Evolutionary conservation across 2,113 vertebrate species (phyloP).

Genomic region (Tonatia bakeri): DNA sequence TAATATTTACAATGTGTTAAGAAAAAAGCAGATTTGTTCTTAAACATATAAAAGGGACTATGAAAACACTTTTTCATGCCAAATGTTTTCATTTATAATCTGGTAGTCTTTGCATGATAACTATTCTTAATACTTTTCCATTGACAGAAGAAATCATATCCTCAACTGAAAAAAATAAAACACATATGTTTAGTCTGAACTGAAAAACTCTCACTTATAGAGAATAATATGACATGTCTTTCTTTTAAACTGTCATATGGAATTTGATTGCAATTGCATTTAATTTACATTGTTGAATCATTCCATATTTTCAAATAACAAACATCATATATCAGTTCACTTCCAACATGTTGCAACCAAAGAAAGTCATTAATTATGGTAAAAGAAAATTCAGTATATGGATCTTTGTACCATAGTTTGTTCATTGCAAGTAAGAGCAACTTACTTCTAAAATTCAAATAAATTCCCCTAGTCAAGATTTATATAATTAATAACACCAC

Average conservation of each 20-base stretch:
- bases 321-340: background rate
- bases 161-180: background rate
- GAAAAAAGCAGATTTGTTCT: background rate
- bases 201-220: background rate
- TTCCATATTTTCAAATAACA: background rate
- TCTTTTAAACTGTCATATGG: background rate
- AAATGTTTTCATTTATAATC: background rate
- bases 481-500: background rate
- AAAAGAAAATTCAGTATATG: background rate
- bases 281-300: background rate
- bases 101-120: background rate
- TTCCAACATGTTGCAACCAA: background rate
- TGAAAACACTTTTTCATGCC: background rate
- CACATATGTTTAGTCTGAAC: background rate
- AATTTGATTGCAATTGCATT: background rate
- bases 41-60: background rate
- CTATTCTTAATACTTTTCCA: background rate
- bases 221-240: background rate
- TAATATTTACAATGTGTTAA: background rate
- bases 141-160: background rate
- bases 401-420: background rate
- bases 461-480: background rate
- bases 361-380: background rate
- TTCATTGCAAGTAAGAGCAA: background rate
- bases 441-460: background rate